These are phyloP conservation scores for Drosophila micromelanica DNA, from an alignment of 1,140 invertebrate genomes.

Conservation along the genomic window DNA sequence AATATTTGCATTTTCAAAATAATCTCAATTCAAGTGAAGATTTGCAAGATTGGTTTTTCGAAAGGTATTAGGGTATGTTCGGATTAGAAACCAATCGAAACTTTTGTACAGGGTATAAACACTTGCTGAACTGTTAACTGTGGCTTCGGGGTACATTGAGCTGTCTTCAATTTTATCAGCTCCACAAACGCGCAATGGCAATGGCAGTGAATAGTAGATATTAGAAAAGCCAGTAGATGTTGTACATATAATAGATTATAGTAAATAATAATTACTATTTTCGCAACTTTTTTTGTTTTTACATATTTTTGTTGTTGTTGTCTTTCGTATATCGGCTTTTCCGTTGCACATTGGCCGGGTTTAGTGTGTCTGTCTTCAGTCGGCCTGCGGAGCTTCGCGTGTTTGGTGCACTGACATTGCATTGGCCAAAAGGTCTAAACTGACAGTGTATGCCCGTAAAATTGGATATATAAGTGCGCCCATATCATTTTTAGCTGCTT, in stretches of 20 bases:
- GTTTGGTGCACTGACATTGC: constrained; percentile 56
- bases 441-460: constrained; percentile 36
- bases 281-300: constrained; percentile 22
- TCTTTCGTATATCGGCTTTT: constrained; percentile 33
- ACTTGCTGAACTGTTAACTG: constrained; percentile 40
- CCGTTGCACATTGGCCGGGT: constrained; percentile 23
- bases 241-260: constrained; percentile 51
- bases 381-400: constrained; percentile 42
- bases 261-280: constrained; percentile 70
- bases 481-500: constrained; percentile 47
- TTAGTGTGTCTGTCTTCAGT: constrained; percentile 41
- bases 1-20: too few species aligned
- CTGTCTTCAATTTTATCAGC: constrained; percentile 42
- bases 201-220: constrained; percentile 36
- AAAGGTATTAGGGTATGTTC: too few species aligned
- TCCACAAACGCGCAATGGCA: constrained; percentile 6
- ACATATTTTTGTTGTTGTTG: not conserved
- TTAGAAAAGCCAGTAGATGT: constrained; percentile 60
- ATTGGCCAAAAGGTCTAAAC: constrained; percentile 40
- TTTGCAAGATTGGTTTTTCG: too few species aligned
- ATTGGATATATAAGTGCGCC: constrained; percentile 29
- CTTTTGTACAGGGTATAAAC: constrained; percentile 15
- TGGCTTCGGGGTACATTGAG: constrained; percentile 23
- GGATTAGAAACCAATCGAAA: not conserved
- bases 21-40: too few species aligned